These are phyloP conservation scores for Jacana jacana DNA, from an alignment of 2,113 vertebrate species.

Conservation along the genomic window DNA sequence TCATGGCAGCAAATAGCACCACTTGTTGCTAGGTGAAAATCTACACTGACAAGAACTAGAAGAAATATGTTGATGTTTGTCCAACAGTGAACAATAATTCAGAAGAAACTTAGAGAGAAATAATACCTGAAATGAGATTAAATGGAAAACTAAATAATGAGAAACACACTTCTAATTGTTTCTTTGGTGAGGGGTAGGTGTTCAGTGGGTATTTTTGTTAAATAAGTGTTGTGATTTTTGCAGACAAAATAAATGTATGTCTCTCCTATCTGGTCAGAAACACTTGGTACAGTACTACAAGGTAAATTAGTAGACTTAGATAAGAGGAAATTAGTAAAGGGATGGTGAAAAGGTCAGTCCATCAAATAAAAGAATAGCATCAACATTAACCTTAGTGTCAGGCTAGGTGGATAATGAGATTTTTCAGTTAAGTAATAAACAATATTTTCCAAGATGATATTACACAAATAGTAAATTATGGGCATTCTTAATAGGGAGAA, in stretches of 20 bases:
- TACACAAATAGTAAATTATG: background rate
- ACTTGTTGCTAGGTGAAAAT: constrained; percentile 21
- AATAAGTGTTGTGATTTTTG: background rate
- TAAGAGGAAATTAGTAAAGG: background rate
- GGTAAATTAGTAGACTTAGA: background rate
- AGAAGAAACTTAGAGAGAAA: background rate
- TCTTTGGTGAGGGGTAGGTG: background rate
- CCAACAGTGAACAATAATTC: background rate
- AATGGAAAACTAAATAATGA: background rate
- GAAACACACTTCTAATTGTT: background rate
- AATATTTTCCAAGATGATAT: background rate
- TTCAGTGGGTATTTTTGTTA: background rate
- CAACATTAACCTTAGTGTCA: background rate
- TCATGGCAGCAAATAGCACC: background rate
- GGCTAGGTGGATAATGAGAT: background rate
- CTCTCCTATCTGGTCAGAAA: background rate
- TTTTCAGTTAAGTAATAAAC: background rate
- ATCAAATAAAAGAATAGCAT: background rate
- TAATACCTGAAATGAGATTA: background rate
- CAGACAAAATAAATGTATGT: background rate
- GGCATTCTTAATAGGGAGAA: background rate
- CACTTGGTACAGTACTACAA: background rate
- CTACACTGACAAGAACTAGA: background rate
- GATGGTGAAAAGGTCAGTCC: background rate
- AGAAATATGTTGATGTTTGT: background rate